Evolutionary conservation across 2,888 invertebrate species (phyloP), one percentile per base, ranked within the genome.

Genomic region (Thymelicus lineola): DNA sequence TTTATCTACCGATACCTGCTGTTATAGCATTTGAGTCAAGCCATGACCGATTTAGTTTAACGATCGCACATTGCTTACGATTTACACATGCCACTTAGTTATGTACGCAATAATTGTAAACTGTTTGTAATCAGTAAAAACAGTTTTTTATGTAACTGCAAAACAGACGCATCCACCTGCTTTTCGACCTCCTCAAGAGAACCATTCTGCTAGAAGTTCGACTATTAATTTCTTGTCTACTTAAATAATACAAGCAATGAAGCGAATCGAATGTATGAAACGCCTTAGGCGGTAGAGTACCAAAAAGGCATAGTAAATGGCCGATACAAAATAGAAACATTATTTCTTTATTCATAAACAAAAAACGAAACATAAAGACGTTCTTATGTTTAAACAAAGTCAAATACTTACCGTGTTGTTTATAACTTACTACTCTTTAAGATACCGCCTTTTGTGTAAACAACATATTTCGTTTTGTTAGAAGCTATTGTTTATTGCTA

Each of bases 361-460:
- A 64, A 65, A 58, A 38, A 45, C 66, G 65, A 73, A 50, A 53
- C 42, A 50, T 64, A 75, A 76, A 72, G 71, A 66, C 67, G 58
- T 70, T 59, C 65, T 74, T 73, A 74, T 73, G 70, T 73, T 74
- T 45, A 70, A 69, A 69, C 53, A 70, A 71, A 55, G 60, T 14
- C 45, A 45, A 28, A 15, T n/a, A 46, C n/a, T n/a, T n/a, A n/a
- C 42, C 72, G 66, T 64, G 73, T 75, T 74, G 71, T 76, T 72
- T 70, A 64, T 64, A 46, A 58, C 58, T 59, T 42, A 66, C 62
- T 69, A 70, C 71, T 66, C 75, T 77, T 80, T 75, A 75, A 79
- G 77, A 72, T 66, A 68, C 74, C 76, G 84, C 84, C 82, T 82
- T 63, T 80, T 70, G 63, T 59, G 28, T 20, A 36, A 4, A n/a